Percentiles rank a stretch among this genome's conserved stretches.
phyloP scores from a whole-genome alignment of 1,140 invertebrate species.

The Trachymyrmex cornetzi region DNA sequence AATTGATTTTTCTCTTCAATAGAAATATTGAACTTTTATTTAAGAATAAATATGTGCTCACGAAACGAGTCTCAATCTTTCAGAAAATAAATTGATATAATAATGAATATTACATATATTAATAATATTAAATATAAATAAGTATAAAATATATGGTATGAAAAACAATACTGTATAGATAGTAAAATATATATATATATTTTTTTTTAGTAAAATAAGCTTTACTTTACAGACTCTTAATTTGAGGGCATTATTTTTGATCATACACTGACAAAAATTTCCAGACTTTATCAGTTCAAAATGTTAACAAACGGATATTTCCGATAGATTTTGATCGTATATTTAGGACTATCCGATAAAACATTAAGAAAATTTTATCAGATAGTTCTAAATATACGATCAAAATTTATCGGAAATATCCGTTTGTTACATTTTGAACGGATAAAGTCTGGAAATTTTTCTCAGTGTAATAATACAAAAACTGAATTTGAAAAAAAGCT shows the following conservation, averaged over 20 bases:
- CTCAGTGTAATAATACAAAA: no score
- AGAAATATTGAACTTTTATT: not conserved
- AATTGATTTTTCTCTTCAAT: not conserved
- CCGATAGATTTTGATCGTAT: no score
- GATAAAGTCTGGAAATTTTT: no score
- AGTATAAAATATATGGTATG: no score
- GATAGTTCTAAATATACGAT: no score
- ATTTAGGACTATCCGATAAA: no score
- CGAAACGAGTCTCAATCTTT: not conserved
- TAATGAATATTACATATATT: not conserved
- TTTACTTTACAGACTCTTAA: slow-evolving; percentile 24
- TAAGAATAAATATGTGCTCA: not conserved
- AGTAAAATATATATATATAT: not conserved
- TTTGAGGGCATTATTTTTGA: not conserved
- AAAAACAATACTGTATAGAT: not conserved
- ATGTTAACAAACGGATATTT: no score
- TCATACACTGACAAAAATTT: no score
- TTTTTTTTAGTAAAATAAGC: not conserved
- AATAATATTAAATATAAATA: not conserved
- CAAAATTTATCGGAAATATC: no score
- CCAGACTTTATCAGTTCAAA: no score
- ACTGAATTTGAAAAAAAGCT: not conserved
- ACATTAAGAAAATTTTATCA: no score
- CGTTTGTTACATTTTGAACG: no score
- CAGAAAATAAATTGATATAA: not conserved